These are phyloP conservation scores for Oreamnos americanus DNA, from an alignment of 2,113 vertebrate species.

Conservation along the genomic window DNA sequence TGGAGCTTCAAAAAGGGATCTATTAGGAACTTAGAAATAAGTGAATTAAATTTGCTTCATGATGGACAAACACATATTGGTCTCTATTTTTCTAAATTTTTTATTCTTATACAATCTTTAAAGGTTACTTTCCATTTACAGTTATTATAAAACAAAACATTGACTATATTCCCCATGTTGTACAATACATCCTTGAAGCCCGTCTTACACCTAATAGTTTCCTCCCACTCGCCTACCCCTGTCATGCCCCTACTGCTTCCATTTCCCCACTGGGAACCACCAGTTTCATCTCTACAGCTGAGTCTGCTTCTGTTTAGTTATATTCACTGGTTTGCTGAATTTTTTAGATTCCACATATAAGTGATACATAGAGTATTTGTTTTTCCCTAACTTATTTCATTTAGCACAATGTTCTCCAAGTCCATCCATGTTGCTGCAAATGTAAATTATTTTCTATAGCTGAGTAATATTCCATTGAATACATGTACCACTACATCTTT, in stretches of 20 bases:
- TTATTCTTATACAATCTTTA: neutral
- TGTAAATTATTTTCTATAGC: neutral
- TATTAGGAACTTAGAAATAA: neutral
- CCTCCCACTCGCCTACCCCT: accelerated
- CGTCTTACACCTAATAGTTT: neutral
- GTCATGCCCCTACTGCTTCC: neutral
- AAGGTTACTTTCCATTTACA: neutral
- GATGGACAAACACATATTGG: neutral
- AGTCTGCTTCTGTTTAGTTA: neutral
- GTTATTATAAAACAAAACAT: neutral
- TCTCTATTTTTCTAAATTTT: neutral
- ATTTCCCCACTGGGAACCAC: neutral
- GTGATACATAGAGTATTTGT: neutral
- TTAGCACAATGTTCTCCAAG: neutral
- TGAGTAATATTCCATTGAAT: neutral
- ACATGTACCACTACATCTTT: neutral
- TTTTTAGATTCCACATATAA: neutral
- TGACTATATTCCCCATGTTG: neutral
- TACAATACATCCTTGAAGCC: neutral
- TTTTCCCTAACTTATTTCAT: neutral
- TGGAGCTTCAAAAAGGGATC: neutral
- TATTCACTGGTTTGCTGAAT: neutral
- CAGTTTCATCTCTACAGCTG: neutral
- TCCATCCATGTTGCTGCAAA: neutral
- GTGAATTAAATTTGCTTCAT: neutral